Conservation (phyloP, 2,797 vertebrate species). For the Sebastiscus albofasciatus region DNA sequence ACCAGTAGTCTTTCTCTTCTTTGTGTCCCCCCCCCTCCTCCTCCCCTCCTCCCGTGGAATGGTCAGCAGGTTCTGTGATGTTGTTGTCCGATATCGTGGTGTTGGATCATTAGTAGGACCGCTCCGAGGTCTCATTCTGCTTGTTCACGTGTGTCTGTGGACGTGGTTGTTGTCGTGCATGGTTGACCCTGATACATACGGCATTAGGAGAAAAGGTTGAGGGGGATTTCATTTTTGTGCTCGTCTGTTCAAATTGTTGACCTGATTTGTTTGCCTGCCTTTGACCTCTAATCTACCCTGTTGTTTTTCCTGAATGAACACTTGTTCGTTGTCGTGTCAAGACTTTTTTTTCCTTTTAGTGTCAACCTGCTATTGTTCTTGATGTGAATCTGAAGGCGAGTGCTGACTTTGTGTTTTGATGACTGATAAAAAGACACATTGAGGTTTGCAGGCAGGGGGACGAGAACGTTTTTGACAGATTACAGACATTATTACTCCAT, state of each 20-base stretch:
- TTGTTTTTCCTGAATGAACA: conserved; percentile 42
- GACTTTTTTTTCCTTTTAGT: not conserved
- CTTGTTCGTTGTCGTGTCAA: conserved; percentile 27
- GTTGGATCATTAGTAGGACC: conserved; percentile 54
- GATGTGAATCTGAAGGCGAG: not conserved
- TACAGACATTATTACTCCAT: not conserved
- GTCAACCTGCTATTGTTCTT: not conserved
- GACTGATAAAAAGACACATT: not conserved
- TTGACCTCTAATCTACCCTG: conserved; percentile 16
- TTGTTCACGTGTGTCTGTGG: conserved; percentile 64
- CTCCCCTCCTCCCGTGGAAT: conserved; percentile 27
- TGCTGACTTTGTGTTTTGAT: conserved; percentile 7
- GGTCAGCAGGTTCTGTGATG: conserved; percentile 66
- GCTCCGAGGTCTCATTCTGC: conserved; percentile 60
- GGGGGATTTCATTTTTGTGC: conserved; percentile 35
- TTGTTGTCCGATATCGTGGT: conserved; percentile 67
- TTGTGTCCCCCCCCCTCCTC: conserved; percentile 39
- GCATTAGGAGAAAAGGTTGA: not conserved
- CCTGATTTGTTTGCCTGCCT: conserved; percentile 49
- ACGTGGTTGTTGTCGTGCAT: conserved; percentile 66
- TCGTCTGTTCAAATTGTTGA: conserved; percentile 42
- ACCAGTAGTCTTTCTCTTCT: conserved; percentile 44
- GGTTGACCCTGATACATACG: conserved; percentile 30
- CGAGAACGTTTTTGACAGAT: not conserved
- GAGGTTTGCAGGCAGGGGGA: not conserved